Base-by-base conservation (phyloP, 1,140 invertebrate genomes). In the Prorops nasuta region DNA sequence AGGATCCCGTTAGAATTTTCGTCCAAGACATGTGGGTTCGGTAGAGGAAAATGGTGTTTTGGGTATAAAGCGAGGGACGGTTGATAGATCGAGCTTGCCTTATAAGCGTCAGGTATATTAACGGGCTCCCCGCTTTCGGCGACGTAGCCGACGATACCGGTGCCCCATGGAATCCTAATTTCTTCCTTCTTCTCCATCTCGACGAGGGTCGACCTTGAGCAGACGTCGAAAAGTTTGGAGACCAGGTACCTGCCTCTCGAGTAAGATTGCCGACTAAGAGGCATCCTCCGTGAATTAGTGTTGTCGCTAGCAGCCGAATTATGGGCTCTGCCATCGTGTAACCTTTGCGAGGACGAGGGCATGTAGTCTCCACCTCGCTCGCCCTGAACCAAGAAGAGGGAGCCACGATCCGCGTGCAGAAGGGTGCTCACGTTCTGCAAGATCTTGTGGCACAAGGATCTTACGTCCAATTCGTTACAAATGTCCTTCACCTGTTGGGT, bases 31-130 rank as follows among this genome's bases (percentile, higher is more conserved):
- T 37, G 9, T 36, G 15, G 24, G 32, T 3, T 2, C 4, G 6
- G 16, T 6, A 18, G 18, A 15, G 37, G 2, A 37, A 22, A 32
- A 8, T 17, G 18, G 7, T 39, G 7, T 34, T 28, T 42, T 22
- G 28, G 20, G 34, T 19, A 19, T 3, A 24, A 15, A 35, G 38
- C 31, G 18, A 28, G n/a, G n/a, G 14, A 24, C 14, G 1, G 16
- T 22, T 24, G 45, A 34, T 38, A 3, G n/a, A n/a, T 9, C n/a
- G 21, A 21, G 10, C 80, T 78, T 77, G 92, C 94, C 87, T 93
- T 85, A 76, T 98, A 98, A 39, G 94, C 94, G 77, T 98, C 93
- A 9, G 92, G 90, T 75, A 97, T 96, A 77, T 97, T 96, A 58
- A 96, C 88, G 9, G 91, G 85, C 69, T 94, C 89, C 15, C 93